These are phyloP conservation scores for Lates japonicus DNA, from an alignment of 2,797 vertebrate species.

Conservation along the genomic window DNA sequence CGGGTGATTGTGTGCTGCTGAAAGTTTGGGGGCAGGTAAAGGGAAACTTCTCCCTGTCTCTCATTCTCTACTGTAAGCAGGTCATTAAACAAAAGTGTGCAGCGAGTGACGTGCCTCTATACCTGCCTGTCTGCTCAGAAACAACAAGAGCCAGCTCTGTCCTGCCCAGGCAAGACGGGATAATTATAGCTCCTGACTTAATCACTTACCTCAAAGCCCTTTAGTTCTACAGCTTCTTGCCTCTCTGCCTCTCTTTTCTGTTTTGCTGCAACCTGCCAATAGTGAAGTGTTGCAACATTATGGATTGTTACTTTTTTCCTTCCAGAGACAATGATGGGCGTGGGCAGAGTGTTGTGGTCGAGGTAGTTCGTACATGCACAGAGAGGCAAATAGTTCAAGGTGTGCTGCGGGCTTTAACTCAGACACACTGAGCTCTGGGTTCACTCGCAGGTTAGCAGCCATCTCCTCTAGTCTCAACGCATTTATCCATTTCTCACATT, in stretches of 20 bases:
- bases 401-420: constrained; percentile 59
- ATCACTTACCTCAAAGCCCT: constrained; percentile 77
- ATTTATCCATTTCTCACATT: constrained; percentile 56
- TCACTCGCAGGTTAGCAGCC: constrained; percentile 69
- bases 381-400: constrained; percentile 54
- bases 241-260: constrained; percentile 43
- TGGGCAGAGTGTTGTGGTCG: constrained; percentile 39
- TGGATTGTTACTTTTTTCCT: constrained; percentile 50
- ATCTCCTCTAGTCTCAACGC: constrained; percentile 43
- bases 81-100: constrained; percentile 83
- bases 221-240: constrained; percentile 44
- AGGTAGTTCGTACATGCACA: constrained; percentile 50
- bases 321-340: constrained; percentile 74
- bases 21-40: constrained; percentile 71
- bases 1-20: constrained; percentile 73
- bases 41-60: constrained; percentile 47
- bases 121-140: constrained; percentile 63
- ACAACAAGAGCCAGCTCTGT: constrained; percentile 77
- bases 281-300: constrained; percentile 63
- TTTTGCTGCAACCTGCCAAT: constrained; percentile 56
- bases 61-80: constrained; percentile 74
- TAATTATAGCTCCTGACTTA: constrained; percentile 79
- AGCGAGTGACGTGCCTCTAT: constrained; percentile 70
- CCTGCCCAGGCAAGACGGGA: constrained; percentile 80
- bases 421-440: constrained; percentile 52